Conservation (phyloP, 2,888 invertebrate species). For the Lampropteryx suffumata region DNA sequence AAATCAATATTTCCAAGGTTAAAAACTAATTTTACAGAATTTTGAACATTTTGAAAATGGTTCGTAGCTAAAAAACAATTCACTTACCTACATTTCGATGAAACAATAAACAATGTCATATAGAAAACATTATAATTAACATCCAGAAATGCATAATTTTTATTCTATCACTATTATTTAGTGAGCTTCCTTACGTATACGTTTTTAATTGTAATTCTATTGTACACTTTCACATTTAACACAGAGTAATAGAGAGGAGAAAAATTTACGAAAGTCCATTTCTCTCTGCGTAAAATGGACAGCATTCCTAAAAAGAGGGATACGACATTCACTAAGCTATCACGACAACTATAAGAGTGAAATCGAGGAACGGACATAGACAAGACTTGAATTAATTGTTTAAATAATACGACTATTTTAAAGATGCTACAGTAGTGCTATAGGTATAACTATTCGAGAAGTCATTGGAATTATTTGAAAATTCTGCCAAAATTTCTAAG, state of each 20-base stretch:
- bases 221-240: slow-evolving; percentile 31
- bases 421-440: slow-evolving; percentile 58
- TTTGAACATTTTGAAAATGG: slow-evolving; percentile 12
- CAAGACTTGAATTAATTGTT: slow-evolving; percentile 64
- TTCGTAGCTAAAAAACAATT: slow-evolving; percentile 19
- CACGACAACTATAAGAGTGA: slow-evolving; percentile 81
- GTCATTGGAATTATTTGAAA: slow-evolving; percentile 21
- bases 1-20: too few species aligned
- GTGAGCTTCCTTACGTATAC: slow-evolving; percentile 69
- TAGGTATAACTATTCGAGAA: slow-evolving; percentile 44
- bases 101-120: slow-evolving; percentile 46
- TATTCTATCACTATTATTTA: slow-evolving; percentile 55
- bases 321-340: slow-evolving; percentile 80
- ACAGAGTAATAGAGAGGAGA: slow-evolving; percentile 28
- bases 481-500: slow-evolving; percentile 21
- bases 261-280: slow-evolving; percentile 23
- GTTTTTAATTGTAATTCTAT: slow-evolving; percentile 49
- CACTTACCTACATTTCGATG: slow-evolving; percentile 42
- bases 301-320: slow-evolving; percentile 58
- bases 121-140: slow-evolving; percentile 57
- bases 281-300: slow-evolving; percentile 26
- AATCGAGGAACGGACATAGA: slow-evolving; percentile 81
- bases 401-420: slow-evolving; percentile 66
- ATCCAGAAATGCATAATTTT: slow-evolving; percentile 60
- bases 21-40: too few species aligned